Evolutionary conservation across 2,113 vertebrate species (phyloP).

Genomic region (Oryzias woworae): DNA sequence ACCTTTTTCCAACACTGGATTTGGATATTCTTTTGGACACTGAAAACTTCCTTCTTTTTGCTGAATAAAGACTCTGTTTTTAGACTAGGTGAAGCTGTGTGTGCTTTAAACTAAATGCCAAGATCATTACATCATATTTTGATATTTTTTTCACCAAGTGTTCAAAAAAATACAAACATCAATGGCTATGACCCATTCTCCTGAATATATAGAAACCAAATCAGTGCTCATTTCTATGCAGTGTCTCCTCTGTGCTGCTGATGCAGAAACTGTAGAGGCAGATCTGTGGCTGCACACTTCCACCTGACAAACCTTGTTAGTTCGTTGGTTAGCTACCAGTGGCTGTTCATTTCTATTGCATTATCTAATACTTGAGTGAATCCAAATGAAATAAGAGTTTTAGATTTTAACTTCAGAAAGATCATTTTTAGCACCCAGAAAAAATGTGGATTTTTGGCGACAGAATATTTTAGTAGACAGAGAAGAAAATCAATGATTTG

Average conservation of each 20-base stretch:
- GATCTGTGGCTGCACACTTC: conserved; percentile 9
- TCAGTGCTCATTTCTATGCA: conserved; percentile 29
- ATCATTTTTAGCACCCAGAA: too few relatives aligned
- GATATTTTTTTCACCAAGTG: conserved; percentile 26
- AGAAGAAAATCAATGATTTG: too few relatives aligned
- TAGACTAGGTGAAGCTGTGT: background rate
- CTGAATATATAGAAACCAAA: conserved; percentile 42
- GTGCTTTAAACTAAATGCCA: background rate
- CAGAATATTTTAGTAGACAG: too few relatives aligned
- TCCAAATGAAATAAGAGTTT: conserved; percentile 16
- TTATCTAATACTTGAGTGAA: background rate
- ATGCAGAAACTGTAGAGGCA: conserved; percentile 3
- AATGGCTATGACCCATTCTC: conserved; percentile 34
- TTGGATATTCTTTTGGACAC: conserved; percentile 4
- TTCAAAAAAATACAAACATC: conserved; percentile 33
- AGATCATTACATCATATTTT: background rate
- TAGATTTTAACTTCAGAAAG: too few relatives aligned
- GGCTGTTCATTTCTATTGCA: background rate
- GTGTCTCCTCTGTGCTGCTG: conserved; percentile 14
- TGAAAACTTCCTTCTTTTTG: background rate
- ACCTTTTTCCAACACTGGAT: background rate
- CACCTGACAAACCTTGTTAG: conserved; percentile 26
- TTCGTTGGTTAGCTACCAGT: background rate
- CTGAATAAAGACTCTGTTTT: conserved; percentile 35
- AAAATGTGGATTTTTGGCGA: too few relatives aligned